Evolutionary conservation across 1,140 invertebrate genomes (phyloP).

Genomic region (Drosophila watanabei): DNA sequence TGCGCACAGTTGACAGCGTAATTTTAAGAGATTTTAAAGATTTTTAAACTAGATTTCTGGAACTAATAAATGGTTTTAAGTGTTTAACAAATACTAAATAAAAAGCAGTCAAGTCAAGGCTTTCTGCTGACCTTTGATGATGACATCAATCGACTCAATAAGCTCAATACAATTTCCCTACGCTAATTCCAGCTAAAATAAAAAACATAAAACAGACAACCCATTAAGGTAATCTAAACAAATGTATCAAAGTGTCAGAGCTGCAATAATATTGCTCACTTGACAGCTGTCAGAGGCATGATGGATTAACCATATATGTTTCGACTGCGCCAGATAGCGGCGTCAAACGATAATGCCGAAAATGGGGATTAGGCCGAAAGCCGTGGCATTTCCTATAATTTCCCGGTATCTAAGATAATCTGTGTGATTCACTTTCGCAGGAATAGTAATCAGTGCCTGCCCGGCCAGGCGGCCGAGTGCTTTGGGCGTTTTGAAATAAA

Average conservation of each 20-base stretch:
- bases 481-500: conserved; percentile 23
- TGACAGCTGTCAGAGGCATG: conserved; percentile 38
- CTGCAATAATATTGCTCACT: conserved; percentile 27
- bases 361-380: conserved; percentile 29
- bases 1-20: not conserved
- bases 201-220: not conserved
- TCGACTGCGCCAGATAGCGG: conserved; percentile 28
- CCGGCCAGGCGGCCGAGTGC: not conserved
- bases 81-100: not conserved
- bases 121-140: not conserved
- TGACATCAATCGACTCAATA: not conserved
- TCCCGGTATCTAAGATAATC: conserved; percentile 43
- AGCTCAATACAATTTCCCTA: not conserved
- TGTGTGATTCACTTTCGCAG: conserved; percentile 11
- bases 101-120: not conserved
- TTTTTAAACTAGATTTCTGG: not conserved
- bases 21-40: not conserved
- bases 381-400: conserved; percentile 30
- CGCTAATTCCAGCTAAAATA: conserved; percentile 9
- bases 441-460: conserved; percentile 19
- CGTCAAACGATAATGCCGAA: conserved; percentile 22
- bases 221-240: conserved; percentile 42
- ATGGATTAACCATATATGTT: conserved; percentile 42
- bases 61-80: not conserved
- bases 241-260: conserved; percentile 37